A percentile compares a stretch with the other conserved stretches of the same genome.
Evolutionary conservation across 2,113 vertebrate genomes (phyloP).

Genomic region (Paramormyrops kingsleyae): DNA sequence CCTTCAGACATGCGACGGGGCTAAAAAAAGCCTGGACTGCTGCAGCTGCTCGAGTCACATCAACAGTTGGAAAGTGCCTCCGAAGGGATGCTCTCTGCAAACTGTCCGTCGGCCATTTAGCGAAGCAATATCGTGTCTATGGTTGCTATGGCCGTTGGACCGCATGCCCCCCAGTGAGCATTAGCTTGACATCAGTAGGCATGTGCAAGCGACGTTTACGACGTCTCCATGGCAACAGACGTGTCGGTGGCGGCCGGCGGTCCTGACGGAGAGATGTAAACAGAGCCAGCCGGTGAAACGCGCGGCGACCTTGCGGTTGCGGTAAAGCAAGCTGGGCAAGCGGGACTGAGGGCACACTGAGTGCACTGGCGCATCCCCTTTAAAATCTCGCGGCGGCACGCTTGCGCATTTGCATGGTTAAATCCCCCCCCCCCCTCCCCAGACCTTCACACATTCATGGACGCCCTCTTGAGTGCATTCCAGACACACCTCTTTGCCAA

Average conservation of each 20-base stretch:
- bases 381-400: background rate
- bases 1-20: slow-evolving; percentile 28
- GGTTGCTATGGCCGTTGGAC: background rate
- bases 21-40: slow-evolving; percentile 57
- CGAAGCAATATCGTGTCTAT: background rate
- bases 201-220: background rate
- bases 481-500: background rate
- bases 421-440: background rate
- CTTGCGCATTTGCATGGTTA: background rate
- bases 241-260: background rate
- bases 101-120: background rate
- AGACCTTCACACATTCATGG: background rate
- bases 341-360: background rate
- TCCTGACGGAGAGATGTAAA: background rate
- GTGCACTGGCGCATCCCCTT: background rate
- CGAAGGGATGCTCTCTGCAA: background rate
- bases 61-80: slow-evolving; percentile 1
- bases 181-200: background rate
- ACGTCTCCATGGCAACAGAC: background rate
- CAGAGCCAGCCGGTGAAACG: background rate
- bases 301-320: background rate
- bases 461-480: background rate
- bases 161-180: background rate
- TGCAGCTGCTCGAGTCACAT: slow-evolving; percentile 53
- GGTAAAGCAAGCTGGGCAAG: background rate